Evolutionary conservation across 1,140 invertebrate genomes (phyloP), one percentile per base, ranked within the genome.

Genomic region (Drosophila paulistorum): DNA sequence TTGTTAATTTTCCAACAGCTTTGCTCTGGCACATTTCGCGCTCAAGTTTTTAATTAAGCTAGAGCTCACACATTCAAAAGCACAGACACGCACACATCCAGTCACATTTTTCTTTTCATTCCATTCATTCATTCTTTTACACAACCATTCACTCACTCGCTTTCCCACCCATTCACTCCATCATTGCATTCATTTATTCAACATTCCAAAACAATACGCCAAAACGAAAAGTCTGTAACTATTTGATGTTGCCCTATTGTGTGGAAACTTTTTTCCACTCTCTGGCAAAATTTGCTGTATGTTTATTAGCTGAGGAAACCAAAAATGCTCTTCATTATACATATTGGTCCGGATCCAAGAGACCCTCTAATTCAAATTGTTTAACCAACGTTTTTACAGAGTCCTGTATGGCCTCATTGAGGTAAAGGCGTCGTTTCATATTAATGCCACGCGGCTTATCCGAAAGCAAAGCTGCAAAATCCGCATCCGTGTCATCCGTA

Each of bases 1-100:
- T 85, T 67, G 74, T 81, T 86, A 84, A 86, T 85, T 85, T 85
- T 85, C 82, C 81, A 70, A 86, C 81, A 75, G 81, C 71, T 86
- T 85, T 80, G 74, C 66, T 45, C 59, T 20, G 17, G 45, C 17
- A 48, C 82, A 79, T 85, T 82, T 82, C 65, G 68, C 83, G 74
- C 79, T 57, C 79, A 79, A 86, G 79, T 86, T 86, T 51, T 87
- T 86, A 86, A 86, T 86, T 87, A 86, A 87, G 79, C 83, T 42
- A 65, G 61, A 78, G 64, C 64, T 55, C 65, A 45, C 71, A 13
- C 55, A 33, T 51, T 30, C 42, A 23, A 13, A 64, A 30, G 62
- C 14, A n/a, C 11, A 23, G 6, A 42, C 26, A 11, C 35, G 23
- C 39, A 42, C 60, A 41, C 33, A 30, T 26, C 42, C 9, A 17